Conservation (phyloP, 2,888 invertebrate genomes). For the Sinodicranocentrus sp. region DNA sequence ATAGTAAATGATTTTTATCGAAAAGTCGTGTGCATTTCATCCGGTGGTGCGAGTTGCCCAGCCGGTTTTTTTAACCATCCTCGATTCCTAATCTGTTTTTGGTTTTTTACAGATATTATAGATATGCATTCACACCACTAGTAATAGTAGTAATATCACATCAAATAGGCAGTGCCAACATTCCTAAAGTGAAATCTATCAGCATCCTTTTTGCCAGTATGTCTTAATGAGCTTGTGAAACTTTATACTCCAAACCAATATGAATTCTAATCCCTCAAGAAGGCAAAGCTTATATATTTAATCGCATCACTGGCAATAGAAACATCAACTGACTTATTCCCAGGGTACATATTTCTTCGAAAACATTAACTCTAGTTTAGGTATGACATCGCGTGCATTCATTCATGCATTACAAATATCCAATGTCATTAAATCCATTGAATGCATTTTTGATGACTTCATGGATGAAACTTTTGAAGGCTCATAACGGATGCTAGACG, state of each 20-base stretch:
- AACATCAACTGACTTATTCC: not conserved
- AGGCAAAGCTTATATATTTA: too few relatives aligned
- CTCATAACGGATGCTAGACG: too few relatives aligned
- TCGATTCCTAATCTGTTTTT: too few relatives aligned
- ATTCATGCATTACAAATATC: conserved; percentile 33
- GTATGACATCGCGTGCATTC: conserved; percentile 39
- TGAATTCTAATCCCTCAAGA: too few relatives aligned
- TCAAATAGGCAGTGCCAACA: too few relatives aligned
- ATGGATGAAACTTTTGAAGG: not conserved
- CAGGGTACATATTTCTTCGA: not conserved
- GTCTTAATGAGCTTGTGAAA: too few relatives aligned
- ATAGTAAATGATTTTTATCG: conserved; percentile 40
- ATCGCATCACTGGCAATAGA: not conserved
- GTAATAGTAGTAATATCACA: too few relatives aligned
- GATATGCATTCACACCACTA: too few relatives aligned
- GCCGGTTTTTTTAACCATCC: conserved; percentile 49
- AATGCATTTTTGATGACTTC: conserved; percentile 53
- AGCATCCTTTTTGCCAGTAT: too few relatives aligned
- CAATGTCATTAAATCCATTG: conserved; percentile 32
- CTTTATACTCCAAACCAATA: too few relatives aligned
- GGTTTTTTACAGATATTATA: too few relatives aligned
- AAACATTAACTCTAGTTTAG: not conserved
- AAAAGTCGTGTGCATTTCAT: conserved; percentile 30
- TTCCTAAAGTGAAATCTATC: too few relatives aligned
- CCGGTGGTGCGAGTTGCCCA: conserved; percentile 19